Conservation (phyloP, 2,888 invertebrate species). For the Hecatera dysodea region DNA sequence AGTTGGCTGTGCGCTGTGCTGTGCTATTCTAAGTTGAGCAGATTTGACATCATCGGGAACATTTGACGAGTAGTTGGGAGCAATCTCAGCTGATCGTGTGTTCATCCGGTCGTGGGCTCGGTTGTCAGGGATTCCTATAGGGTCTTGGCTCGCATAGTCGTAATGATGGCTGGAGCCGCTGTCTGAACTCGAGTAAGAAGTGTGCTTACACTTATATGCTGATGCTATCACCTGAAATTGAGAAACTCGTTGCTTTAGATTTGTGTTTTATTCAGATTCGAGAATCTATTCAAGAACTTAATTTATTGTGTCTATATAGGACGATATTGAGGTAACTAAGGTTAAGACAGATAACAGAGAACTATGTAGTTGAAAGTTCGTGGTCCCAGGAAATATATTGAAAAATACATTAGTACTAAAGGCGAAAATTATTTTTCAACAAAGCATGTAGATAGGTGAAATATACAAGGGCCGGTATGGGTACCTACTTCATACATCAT, state of each 20-base stretch:
- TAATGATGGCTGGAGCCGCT: not conserved
- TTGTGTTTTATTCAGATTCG: not conserved
- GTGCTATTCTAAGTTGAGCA: slow-evolving; percentile 12
- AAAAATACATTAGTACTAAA: too few species aligned
- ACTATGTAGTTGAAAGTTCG: not conserved
- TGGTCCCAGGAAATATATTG: not conserved
- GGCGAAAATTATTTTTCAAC: too few species aligned
- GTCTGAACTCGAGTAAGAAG: slow-evolving; percentile 13
- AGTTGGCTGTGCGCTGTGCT: not conserved
- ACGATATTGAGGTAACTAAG: not conserved
- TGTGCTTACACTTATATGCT: slow-evolving; percentile 53
- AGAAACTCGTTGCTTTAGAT: not conserved
- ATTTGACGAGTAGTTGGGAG: slow-evolving; percentile 6
- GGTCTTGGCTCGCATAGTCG: slow-evolving; percentile 15
- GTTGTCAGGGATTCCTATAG: not conserved
- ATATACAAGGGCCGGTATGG: not conserved
- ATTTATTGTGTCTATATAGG: not conserved
- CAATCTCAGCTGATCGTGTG: slow-evolving; percentile 2
- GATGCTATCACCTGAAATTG: slow-evolving; percentile 56
- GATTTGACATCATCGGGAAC: slow-evolving; percentile 16
- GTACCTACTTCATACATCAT: slow-evolving; percentile 1
- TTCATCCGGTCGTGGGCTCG: slow-evolving; percentile 18
- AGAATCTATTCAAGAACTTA: not conserved
- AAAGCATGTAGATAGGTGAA: not conserved
- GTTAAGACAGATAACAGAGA: not conserved